Evolutionary conservation across 2,797 vertebrate genomes (phyloP), one percentile per base, ranked within the genome.

Genomic region (Botia almorhae): DNA sequence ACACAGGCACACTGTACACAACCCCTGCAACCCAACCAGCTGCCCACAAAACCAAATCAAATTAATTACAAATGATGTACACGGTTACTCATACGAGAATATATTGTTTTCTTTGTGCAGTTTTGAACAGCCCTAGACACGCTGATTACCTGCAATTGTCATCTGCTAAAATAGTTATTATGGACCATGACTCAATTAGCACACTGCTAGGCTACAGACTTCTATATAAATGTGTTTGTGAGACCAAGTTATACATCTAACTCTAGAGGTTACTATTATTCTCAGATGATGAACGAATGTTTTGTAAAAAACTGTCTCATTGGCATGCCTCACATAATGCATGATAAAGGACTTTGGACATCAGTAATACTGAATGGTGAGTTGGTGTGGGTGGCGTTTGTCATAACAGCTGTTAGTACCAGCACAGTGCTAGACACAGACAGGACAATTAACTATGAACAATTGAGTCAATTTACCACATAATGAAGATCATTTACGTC

Each of bases 401-500:
- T 75, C 16, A 68, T 76, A 48, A 39, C 68, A 64, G 81, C 60
- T 74, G 51, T 71, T 75, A 69, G 58, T 67, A 60, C 50, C 29
- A 23, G 19, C 33, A 69, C 76, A 21, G 39, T 17, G 11, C 58
- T 53, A 78, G 16, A 56, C 68, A 19, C 2, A 71, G 74, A 74
- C 80, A 73, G 77, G 69, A 75, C 76, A 82, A 53, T 82, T 84
- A 87, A 78, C 67, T 26, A 61, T 75, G 67, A 83, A 75, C 78
- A 74, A 81, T 67, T 82, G 63, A 85, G 74, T 48, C 67, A 64
- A 74, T 82, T 81, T 74, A 74, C 53, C 33, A 80, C 43, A 71
- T 68, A 84, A 82, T 81, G 48, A 81, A 84, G 82, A 83, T 78
- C 29, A 75, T 84, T 78, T 81, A 75, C 19, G 78, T 80, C 67